Evolutionary conservation across 2,113 vertebrate genomes (phyloP).

Genomic region (Oreochromis aureus): DNA sequence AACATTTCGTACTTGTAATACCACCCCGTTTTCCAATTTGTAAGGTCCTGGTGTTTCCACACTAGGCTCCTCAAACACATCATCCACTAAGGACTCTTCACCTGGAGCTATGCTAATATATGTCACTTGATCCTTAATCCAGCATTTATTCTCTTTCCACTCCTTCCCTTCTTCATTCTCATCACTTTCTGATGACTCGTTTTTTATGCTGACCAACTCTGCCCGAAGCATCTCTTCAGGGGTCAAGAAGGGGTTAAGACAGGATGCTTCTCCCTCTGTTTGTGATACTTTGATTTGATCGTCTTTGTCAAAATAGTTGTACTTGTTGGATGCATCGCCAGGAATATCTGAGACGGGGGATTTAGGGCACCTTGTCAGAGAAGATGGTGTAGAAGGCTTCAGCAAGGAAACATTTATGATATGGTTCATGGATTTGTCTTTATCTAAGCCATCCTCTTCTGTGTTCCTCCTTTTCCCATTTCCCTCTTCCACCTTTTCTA

Average conservation of each 20-base stretch:
- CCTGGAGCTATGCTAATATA: background rate
- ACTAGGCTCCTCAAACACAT: conserved; percentile 47
- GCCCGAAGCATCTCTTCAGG: conserved; percentile 54
- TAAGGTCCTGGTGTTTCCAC: background rate
- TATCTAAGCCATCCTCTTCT: conserved; percentile 61
- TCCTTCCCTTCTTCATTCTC: conserved; percentile 61
- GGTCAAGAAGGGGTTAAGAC: conserved; percentile 1
- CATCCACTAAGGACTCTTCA: conserved; percentile 26
- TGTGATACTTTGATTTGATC: background rate
- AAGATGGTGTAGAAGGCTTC: background rate
- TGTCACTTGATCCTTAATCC: background rate
- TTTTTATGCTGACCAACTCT: conserved; percentile 73
- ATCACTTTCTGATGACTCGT: conserved; percentile 79
- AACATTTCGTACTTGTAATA: background rate
- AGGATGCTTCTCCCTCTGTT: background rate
- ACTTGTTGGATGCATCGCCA: background rate
- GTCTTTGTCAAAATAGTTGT: background rate
- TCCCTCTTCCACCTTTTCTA: conserved; percentile 11
- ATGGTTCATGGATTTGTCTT: conserved; percentile 50
- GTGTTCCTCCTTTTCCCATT: conserved; percentile 41
- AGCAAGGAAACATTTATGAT: conserved; percentile 17
- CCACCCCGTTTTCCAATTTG: background rate
- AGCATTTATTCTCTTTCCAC: background rate
- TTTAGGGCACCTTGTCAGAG: background rate
- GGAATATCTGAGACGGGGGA: background rate